Evolutionary conservation across 2,888 invertebrate species (phyloP).

Genomic region (Isotomurus palustris): DNA sequence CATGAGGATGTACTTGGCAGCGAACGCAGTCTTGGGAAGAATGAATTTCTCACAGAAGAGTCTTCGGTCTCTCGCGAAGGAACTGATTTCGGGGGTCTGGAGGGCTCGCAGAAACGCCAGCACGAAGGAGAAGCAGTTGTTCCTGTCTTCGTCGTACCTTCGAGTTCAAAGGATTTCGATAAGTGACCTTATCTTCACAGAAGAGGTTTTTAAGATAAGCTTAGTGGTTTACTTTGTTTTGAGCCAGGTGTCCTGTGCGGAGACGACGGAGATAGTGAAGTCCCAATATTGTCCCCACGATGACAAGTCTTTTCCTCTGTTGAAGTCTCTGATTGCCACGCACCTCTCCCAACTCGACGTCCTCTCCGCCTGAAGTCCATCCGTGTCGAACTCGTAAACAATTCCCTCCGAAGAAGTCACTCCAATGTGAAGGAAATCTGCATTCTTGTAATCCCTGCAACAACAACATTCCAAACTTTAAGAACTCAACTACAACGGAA

Average conservation of each 20-base stretch:
- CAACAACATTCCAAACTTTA: background rate
- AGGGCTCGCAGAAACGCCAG: conserved; percentile 70
- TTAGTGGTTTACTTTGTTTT: conserved; percentile 43
- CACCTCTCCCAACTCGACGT: conserved; percentile 54
- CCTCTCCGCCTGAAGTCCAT: conserved; percentile 59
- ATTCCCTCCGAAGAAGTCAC: conserved; percentile 74
- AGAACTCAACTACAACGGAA: no score
- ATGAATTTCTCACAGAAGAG: conserved; percentile 75
- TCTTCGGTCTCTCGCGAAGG: conserved; percentile 63
- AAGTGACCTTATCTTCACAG: background rate
- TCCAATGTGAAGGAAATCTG: conserved; percentile 83
- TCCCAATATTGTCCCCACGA: conserved; percentile 62
- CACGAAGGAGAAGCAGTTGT: conserved; percentile 85
- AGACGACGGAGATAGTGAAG: conserved; percentile 60
- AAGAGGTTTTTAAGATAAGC: background rate
- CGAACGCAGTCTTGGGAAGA: conserved; percentile 72
- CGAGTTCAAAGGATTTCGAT: conserved; percentile 20
- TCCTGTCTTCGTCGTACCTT: conserved; percentile 65
- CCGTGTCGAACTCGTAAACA: conserved; percentile 78
- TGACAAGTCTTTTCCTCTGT: conserved; percentile 29
- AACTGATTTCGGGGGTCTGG: conserved; percentile 65
- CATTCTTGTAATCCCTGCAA: conserved; percentile 73
- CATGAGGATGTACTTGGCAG: conserved; percentile 77
- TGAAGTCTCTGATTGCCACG: conserved; percentile 47
- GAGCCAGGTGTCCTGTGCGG: conserved; percentile 47